Percentiles rank a stretch among this genome's conserved stretches.
These are phyloP conservation scores for Darevskia nairensis DNA, from an alignment of 2,797 vertebrate species.

Conservation along the genomic window DNA sequence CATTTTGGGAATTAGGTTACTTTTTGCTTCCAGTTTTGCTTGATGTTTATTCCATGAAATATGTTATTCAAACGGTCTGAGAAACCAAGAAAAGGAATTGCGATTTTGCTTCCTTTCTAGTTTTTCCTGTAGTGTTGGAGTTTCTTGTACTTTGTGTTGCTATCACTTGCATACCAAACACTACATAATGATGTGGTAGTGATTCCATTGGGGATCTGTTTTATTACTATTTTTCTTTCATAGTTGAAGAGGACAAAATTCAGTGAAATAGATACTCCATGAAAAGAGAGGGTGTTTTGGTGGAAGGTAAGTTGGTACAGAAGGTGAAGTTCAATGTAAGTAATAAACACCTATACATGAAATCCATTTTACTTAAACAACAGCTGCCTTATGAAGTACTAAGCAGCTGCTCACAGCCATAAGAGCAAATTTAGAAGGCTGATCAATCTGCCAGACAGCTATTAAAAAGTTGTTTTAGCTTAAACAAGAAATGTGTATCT, in stretches of 20 bases:
- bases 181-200: background rate
- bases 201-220: background rate
- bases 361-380: background rate
- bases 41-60: background rate
- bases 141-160: constrained; percentile 19
- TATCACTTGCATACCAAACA: constrained; percentile 10
- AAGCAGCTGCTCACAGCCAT: constrained; percentile 22
- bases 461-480: constrained; percentile 12
- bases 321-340: constrained; percentile 12
- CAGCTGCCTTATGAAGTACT: background rate
- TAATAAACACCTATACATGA: constrained; percentile 2
- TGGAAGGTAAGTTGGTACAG: constrained; percentile 13
- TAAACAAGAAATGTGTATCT: background rate
- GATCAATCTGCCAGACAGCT: constrained; percentile 5
- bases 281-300: background rate
- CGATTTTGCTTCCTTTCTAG: constrained; percentile 10
- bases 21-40: background rate
- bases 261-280: background rate
- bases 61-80: background rate
- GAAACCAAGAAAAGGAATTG: background rate
- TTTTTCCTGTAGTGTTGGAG: background rate
- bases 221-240: background rate
- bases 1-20: background rate
- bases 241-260: background rate
- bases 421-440: constrained; percentile 20